Base-by-base conservation (phyloP, 2,888 invertebrate genomes). In the Hyalella azteca region DNA sequence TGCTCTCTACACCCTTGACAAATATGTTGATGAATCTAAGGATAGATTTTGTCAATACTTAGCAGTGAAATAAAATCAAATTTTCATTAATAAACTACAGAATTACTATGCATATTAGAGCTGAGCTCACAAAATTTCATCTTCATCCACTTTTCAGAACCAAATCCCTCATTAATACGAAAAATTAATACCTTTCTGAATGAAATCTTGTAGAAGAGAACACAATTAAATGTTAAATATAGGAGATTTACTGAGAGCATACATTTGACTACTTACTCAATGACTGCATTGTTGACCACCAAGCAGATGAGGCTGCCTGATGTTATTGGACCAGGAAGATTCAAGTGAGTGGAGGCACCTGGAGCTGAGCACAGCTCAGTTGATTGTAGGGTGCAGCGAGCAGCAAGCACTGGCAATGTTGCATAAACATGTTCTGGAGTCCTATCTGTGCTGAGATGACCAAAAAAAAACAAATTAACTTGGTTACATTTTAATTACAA, bases 1-100 rank as follows among this genome's bases (percentile, higher is more conserved):
- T 19, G 19, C 19, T n/a, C 36, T 66, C 66, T 7, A 66, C 39
- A 1, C 66, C 36, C n/a, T 66, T 66, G 36, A 66, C 66, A 66
- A 66, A 66, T 11, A 66, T 66, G 66, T 66, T 66, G 9, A 66
- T 36, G 29, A 66, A 66, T 19, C 66, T 66, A 36, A 15, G 36
- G 0, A 1, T 13, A 54, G 4, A 54, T 9, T 29, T 26, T 7
- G 13, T 9, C 54, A 54, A 22, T 54, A 9, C 19, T 54, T 54
- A 22, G 13, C 3, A 22, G 22, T 0, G 15, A 9, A 22, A 11
- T 5, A 22, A 0, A 54, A 29, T 26, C 5, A 15, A 9, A 1
- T 5, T 26, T 26, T 11, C 26, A 19, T 45, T 45, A 45, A 15
- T 45, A 15, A 3, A 45, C 45, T 19, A 45, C 11, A 15, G 19